Percentiles rank a stretch among this genome's conserved stretches.
phyloP scores from a whole-genome alignment of 2,113 vertebrate genomes.

The Silurus glanis region DNA sequence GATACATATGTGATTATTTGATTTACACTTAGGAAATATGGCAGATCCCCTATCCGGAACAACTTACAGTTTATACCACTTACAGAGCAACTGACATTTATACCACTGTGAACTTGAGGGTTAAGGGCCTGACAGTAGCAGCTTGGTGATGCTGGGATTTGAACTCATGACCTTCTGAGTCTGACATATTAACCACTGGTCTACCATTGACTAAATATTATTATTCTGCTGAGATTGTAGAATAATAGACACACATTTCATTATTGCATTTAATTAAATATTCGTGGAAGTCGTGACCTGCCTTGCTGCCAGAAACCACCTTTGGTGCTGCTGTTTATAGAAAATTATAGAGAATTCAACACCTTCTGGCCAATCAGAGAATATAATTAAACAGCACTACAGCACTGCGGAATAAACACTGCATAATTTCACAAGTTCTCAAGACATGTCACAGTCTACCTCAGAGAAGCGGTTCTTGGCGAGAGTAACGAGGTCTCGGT shows the following conservation, averaged over 20 bases:
- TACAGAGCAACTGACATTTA: too few species aligned
- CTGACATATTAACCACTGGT: too few species aligned
- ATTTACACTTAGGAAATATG: too few species aligned
- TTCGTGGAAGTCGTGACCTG: not conserved
- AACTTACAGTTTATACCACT: too few species aligned
- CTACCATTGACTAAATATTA: not conserved
- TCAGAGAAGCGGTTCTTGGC: slow-evolving; percentile 84
- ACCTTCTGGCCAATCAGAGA: not conserved
- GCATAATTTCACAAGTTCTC: not conserved
- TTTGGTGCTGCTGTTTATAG: not conserved
- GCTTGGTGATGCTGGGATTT: too few species aligned
- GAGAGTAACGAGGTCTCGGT: slow-evolving; percentile 82
- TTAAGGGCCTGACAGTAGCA: too few species aligned
- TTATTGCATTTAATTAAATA: not conserved
- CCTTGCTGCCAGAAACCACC: not conserved
- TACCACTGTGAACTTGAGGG: too few species aligned
- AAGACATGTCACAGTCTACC: slow-evolving; percentile 66
- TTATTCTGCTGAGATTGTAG: not conserved
- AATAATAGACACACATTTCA: not conserved
- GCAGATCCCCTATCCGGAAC: too few species aligned
- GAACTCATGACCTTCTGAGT: too few species aligned
- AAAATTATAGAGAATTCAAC: not conserved
- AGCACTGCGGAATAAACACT: not conserved
- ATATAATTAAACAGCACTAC: not conserved
- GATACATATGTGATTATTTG: not conserved